A percentile compares a stretch with the other conserved stretches of the same genome.
Conservation (phyloP, 2,113 vertebrate species). For the Pyrgilauda ruficollis region DNA sequence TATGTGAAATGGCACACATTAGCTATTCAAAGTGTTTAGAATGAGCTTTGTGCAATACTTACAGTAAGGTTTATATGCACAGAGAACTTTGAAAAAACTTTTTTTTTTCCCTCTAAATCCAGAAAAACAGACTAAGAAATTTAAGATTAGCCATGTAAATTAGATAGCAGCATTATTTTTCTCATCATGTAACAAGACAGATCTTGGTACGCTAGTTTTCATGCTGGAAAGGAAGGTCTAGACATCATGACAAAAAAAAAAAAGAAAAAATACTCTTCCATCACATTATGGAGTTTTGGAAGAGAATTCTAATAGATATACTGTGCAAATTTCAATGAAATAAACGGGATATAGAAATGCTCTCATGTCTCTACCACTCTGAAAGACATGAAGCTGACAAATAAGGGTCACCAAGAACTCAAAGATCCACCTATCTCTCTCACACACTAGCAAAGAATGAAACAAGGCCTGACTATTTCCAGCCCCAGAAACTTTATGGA, state of each 20-base stretch:
- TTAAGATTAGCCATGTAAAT: background rate
- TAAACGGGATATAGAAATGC: background rate
- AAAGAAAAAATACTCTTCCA: background rate
- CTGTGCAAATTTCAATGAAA: background rate
- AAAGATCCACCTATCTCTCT: background rate
- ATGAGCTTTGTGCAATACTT: background rate
- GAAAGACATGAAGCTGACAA: background rate
- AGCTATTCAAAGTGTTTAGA: background rate
- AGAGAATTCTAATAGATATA: background rate
- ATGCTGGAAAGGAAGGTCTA: background rate
- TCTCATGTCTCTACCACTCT: accelerated
- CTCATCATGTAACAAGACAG: background rate
- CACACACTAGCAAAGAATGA: background rate
- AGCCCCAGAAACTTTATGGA: background rate
- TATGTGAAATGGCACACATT: background rate
- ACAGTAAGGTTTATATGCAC: background rate
- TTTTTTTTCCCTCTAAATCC: background rate
- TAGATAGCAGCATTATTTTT: background rate
- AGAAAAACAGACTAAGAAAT: background rate
- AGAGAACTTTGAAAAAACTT: background rate
- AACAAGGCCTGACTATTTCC: background rate
- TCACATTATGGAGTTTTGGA: background rate
- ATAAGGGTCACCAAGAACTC: background rate
- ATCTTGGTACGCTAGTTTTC: background rate
- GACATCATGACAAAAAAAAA: background rate